These are phyloP conservation scores for Argyra leucocephala DNA, from an alignment of 2,888 invertebrate species.

Conservation along the genomic window DNA sequence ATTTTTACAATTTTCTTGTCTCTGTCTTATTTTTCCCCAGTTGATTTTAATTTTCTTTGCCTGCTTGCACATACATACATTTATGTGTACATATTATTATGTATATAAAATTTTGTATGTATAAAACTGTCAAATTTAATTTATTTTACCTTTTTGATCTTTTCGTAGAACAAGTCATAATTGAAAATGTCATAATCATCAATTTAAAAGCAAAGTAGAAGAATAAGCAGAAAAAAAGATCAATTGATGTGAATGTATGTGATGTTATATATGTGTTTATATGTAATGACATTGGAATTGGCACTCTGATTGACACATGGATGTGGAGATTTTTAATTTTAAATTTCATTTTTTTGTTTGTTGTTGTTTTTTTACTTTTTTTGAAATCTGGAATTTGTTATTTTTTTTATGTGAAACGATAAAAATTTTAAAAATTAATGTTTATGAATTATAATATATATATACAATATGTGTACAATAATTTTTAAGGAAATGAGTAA, in stretches of 20 bases:
- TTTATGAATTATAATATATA: no score
- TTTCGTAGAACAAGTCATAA: background rate
- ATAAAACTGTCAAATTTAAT: background rate
- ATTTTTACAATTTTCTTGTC: no score
- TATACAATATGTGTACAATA: no score
- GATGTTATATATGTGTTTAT: no score
- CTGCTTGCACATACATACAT: background rate
- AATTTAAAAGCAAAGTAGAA: background rate
- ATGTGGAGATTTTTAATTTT: background rate
- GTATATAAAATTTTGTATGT: no score
- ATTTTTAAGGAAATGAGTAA: no score
- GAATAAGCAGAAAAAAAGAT: background rate
- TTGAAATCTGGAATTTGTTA: no score
- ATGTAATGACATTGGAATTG: constrained; percentile 2
- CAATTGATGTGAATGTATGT: background rate
- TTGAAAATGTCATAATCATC: constrained; percentile 6
- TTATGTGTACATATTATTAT: no score
- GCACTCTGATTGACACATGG: background rate
- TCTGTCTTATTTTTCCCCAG: no score
- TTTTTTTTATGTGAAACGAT: no score
- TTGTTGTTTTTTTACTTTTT: no score
- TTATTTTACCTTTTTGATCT: constrained; percentile 6
- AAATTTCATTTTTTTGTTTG: background rate
- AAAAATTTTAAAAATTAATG: no score
- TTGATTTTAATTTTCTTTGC: background rate